Percentiles rank a stretch among this genome's conserved stretches.
Conservation (phyloP, 2,888 invertebrate genomes). For the Clivina fossor region DNA sequence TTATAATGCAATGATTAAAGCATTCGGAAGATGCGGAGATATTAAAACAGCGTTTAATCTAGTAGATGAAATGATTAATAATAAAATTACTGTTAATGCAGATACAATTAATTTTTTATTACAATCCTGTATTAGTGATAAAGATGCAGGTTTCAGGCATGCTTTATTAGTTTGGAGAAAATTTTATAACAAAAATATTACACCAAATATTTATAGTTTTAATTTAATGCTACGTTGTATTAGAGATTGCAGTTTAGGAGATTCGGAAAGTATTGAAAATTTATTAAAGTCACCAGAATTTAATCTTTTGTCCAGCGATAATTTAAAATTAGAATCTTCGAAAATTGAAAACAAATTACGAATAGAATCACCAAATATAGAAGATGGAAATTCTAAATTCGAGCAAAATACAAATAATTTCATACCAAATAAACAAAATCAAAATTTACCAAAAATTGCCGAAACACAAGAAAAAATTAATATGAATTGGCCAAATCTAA, state of each 20-base stretch:
- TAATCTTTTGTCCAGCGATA: conserved; percentile 10
- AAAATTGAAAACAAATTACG: conserved; percentile 40
- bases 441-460: too few species aligned
- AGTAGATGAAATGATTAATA: conserved; percentile 80
- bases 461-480: not conserved
- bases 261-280: conserved; percentile 60
- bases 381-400: conserved; percentile 30
- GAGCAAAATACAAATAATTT: conserved; percentile 1
- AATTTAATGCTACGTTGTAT: conserved; percentile 79
- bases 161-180: conserved; percentile 85
- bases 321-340: conserved; percentile 7
- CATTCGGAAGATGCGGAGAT: conserved; percentile 83
- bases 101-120: conserved; percentile 79
- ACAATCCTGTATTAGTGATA: conserved; percentile 81
- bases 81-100: conserved; percentile 61
- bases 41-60: conserved; percentile 74
- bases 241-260: conserved; percentile 80
- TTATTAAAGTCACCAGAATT: conserved; percentile 47
- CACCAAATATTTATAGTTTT: conserved; percentile 72
- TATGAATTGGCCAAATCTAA: conserved; percentile 63
- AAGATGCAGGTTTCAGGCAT: conserved; percentile 77
- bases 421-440: conserved; percentile 7
- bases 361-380: conserved; percentile 33
- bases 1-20: conserved; percentile 89
- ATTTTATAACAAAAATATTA: conserved; percentile 66